Percentiles rank a stretch among this genome's conserved stretches.
phyloP scores from a whole-genome alignment of 2,888 invertebrate genomes.

The Zaprionus obscuricornis region DNA sequence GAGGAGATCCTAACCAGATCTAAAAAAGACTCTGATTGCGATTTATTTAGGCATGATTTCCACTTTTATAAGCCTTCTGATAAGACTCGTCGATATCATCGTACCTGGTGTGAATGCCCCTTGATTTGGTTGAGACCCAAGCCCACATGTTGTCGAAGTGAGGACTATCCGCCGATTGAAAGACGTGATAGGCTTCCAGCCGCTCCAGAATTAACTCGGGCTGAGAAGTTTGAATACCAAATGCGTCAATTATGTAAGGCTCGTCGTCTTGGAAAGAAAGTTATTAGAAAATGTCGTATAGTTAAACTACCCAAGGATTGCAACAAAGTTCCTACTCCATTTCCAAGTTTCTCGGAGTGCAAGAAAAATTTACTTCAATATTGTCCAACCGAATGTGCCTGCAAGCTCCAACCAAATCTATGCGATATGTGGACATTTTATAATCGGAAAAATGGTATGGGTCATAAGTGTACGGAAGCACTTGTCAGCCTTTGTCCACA shows the following conservation, averaged over 20 bases:
- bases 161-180: background rate
- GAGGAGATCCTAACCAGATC: conserved; percentile 13
- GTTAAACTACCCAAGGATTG: conserved; percentile 1
- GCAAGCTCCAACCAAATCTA: conserved; percentile 3
- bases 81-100: conserved; percentile 40
- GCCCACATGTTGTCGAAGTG: conserved; percentile 43
- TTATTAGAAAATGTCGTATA: background rate
- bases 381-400: conserved; percentile 52
- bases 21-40: background rate
- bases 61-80: conserved; percentile 40
- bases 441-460: background rate
- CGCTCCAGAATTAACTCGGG: background rate
- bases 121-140: conserved; percentile 32
- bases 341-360: conserved; percentile 57
- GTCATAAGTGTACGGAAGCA: conserved; percentile 32
- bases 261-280: rapidly evolving
- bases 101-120: conserved; percentile 52
- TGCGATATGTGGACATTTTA: conserved; percentile 44
- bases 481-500: conserved; percentile 27
- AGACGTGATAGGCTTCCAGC: conserved; percentile 21
- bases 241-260: conserved; percentile 24
- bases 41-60: conserved; percentile 27
- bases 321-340: conserved; percentile 24
- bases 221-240: conserved; percentile 12
- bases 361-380: background rate